A percentile compares a stretch with the other conserved stretches of the same genome.
These are phyloP conservation scores for Apotomis turbidana DNA, from an alignment of 2,888 invertebrate species.

Conservation along the genomic window DNA sequence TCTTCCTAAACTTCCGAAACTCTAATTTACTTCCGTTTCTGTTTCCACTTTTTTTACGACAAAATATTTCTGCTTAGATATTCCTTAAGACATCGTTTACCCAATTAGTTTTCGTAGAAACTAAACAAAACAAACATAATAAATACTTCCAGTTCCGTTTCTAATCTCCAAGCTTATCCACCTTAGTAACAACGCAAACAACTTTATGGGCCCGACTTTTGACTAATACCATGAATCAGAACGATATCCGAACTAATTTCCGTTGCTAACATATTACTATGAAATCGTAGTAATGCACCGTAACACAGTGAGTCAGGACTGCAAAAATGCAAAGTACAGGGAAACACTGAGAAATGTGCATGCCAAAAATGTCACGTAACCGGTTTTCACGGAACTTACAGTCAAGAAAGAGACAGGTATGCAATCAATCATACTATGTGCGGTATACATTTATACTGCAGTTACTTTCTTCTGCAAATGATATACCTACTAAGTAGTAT, in stretches of 20 bases:
- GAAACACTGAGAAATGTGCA: background rate
- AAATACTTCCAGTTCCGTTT: conserved; percentile 43
- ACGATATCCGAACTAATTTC: conserved; percentile 39
- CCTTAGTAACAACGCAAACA: conserved; percentile 56
- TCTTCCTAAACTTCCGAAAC: no score
- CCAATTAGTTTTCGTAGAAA: conserved; percentile 14
- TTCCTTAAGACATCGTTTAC: background rate
- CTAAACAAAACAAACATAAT: conserved; percentile 33
- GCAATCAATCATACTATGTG: no score
- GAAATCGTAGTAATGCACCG: conserved; percentile 28
- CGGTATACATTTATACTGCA: no score
- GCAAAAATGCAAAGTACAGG: conserved; percentile 7
- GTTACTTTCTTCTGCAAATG: no score
- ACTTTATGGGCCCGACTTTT: conserved; percentile 49
- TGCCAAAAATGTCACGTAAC: background rate
- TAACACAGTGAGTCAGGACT: conserved; percentile 14
- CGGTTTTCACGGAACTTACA: background rate
- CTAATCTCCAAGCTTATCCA: conserved; percentile 41
- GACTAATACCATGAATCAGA: conserved; percentile 49
- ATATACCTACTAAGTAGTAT: no score
- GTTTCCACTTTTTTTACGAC: no score
- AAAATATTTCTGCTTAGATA: background rate
- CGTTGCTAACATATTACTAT: conserved; percentile 26
- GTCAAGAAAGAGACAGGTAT: no score
- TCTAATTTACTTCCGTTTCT: no score